Evolutionary conservation across 2,888 invertebrate genomes (phyloP).

Genomic region (Incurvaria masculella): DNA sequence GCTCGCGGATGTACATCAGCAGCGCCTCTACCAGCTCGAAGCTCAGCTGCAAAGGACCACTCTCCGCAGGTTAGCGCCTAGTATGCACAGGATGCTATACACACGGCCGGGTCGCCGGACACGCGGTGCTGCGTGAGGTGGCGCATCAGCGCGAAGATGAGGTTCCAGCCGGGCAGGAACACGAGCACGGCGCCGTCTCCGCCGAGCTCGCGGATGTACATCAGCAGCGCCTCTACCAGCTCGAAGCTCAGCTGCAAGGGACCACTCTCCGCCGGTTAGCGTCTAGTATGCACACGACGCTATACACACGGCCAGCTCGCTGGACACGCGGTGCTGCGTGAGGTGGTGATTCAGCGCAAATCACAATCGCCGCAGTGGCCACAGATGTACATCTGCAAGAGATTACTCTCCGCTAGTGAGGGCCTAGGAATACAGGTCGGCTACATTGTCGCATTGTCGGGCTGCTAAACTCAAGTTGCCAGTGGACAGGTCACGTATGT

Average conservation of each 20-base stretch:
- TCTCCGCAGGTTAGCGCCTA: background rate
- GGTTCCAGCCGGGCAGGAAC: slow-evolving; percentile 96
- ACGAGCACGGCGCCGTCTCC: slow-evolving; percentile 86
- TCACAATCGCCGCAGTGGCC: no score
- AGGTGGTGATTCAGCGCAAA: no score
- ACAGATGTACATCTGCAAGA: no score
- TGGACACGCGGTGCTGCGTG: no score
- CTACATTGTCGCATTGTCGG: no score
- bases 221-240: slow-evolving; percentile 77
- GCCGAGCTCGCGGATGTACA: slow-evolving; percentile 56
- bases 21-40: slow-evolving; percentile 90
- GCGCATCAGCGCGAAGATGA: slow-evolving; percentile 90
- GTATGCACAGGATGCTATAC: slow-evolving; percentile 28
- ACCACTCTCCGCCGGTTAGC: background rate
- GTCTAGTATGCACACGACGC: no score
- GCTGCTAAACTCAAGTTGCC: no score
- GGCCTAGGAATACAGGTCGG: no score
- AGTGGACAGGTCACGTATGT: no score
- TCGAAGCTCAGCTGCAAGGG: slow-evolving; percentile 75
- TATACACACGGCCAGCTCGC: no score
- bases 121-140: slow-evolving; percentile 67
- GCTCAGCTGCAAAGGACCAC: slow-evolving; percentile 54
- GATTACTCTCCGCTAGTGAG: no score
- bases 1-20: slow-evolving; percentile 58
- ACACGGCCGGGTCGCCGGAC: slow-evolving; percentile 64